Percentiles rank a stretch among this genome's conserved stretches.
These are phyloP conservation scores for Copidosoma floridanum DNA, from an alignment of 1,140 invertebrate species.

Conservation along the genomic window DNA sequence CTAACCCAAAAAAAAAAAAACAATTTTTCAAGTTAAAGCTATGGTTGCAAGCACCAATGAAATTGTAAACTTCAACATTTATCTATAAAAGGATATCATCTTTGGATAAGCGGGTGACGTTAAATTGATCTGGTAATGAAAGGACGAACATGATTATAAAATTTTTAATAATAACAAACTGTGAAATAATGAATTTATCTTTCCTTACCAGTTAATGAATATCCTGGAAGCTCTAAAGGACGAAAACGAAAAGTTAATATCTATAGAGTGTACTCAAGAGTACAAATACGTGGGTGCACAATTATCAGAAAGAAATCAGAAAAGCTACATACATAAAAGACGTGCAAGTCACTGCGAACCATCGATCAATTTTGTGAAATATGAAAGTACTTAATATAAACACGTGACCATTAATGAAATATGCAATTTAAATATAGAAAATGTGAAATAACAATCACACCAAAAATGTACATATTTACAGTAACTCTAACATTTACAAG, in stretches of 20 bases:
- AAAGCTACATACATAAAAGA: neutral
- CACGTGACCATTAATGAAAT: slow-evolving; percentile 16
- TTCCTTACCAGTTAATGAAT: slow-evolving; percentile 15
- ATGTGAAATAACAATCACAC: neutral
- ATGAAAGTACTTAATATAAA: slow-evolving; percentile 12
- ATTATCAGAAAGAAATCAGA: neutral
- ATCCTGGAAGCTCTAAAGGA: neutral
- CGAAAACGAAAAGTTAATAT: neutral
- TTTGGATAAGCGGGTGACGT: neutral
- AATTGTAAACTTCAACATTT: neutral
- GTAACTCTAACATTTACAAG: no score
- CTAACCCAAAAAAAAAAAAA: no score
- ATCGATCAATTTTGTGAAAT: no score
- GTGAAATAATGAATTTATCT: neutral
- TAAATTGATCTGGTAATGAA: slow-evolving; percentile 17
- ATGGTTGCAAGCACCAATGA: neutral
- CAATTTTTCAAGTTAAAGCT: neutral
- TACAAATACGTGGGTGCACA: neutral
- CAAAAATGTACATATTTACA: no score
- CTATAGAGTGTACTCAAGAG: no score
- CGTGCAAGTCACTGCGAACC: no score
- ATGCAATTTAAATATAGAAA: neutral
- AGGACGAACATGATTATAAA: slow-evolving; percentile 10
- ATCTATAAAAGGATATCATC: neutral
- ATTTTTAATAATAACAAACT: neutral